Evolutionary conservation across 2,113 vertebrate genomes (phyloP), one percentile per base, ranked within the genome.

Genomic region (Pan paniscus): DNA sequence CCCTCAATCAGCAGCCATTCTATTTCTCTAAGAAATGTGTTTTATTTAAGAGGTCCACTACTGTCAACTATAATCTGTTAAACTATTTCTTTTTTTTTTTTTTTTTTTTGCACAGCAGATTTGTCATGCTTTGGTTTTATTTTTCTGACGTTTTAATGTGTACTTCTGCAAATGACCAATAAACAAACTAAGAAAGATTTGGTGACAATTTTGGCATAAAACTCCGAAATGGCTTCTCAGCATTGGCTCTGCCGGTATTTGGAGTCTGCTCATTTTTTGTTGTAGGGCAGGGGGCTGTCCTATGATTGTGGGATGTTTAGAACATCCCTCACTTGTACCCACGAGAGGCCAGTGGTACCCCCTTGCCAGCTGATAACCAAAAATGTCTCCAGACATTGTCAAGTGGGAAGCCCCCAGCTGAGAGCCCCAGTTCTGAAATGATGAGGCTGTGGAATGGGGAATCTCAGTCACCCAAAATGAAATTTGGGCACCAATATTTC

Each of bases 1-100:
- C 8, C 18, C 27, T 27, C 38, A 17, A 17, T 48, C 22, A 46
- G 22, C 5, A 6, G 18, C 46, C 57, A 70, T 64, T 83, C 48
- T 43, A 57, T 61, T 50, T 95, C 78, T 91, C n/a, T 81, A 75
- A 80, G 64, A 94, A 88, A 78, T 22, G 22, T 27, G 72, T 32
- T 72, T 70, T 85, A 55, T 43, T 55, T 25, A 75, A 70, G 59
- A 32, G 4, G 8, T 6, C 22, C 30, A 40, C 13, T 76, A 27
- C 73, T 22, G 67, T 55, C 40, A 25, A 22, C 2, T 4, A 52
- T n/a, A 57, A 82, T 32, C 88, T 40, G 7, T 8, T 76, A 43
- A 75, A 35, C 35, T 35, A 6, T 38, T 16, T 64, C 35, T 55
- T 52, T 52, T 5, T 52, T 14, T 50, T 13, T 52, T 14, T 50